Base-by-base conservation (phyloP, 2,113 vertebrate species). In the Anguilla japonica region DNA sequence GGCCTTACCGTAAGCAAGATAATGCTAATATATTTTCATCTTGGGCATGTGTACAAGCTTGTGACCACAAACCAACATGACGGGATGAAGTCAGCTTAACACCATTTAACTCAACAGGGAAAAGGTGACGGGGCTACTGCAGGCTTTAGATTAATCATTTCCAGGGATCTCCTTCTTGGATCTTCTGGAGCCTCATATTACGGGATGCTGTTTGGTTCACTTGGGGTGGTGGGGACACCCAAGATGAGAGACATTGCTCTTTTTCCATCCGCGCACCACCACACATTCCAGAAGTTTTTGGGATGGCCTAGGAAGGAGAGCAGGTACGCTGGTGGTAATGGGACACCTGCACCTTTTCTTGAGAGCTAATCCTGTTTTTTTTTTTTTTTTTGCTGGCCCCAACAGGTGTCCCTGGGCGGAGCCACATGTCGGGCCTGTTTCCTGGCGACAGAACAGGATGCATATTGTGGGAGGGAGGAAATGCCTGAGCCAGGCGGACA, bases 381-480 rank as follows among this genome's bases (percentile, higher is more conserved):
- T 34, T 34, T 34, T 34, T 46, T 15, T 63, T 85, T 78, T 18
- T 7, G 8, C n/a, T 26, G 26, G 71, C 71, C 71, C 71, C 71
- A 75, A 34, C 71, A 75, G 71, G 71, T 75, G 9, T 29, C 5
- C 71, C 71, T 29, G 60, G 26, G 71, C 3, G 71, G 71, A 34
- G n/a, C 5, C 26, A 75, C 1, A n/a, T 26, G n/a, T n/a, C 26
- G 71, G 3, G 34, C 53, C 5, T 7, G 3, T 29, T 84, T 71
- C 3, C 41, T 22, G 84, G 39, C 34, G 8, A 22, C 83, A 84
- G 41, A 41, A 78, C 84, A 79, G 63, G 67, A 78, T 46, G 43
- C 26, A 79, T 29, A 50, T 50, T 84, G 41, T 50, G 43, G 46
- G n/a, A 5, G 11, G 84, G 60, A 85, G 71, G 46, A 85, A 78